Conservation (phyloP, 92 coral and sea anemone species). For the Parazoanthus darwini region DNA sequence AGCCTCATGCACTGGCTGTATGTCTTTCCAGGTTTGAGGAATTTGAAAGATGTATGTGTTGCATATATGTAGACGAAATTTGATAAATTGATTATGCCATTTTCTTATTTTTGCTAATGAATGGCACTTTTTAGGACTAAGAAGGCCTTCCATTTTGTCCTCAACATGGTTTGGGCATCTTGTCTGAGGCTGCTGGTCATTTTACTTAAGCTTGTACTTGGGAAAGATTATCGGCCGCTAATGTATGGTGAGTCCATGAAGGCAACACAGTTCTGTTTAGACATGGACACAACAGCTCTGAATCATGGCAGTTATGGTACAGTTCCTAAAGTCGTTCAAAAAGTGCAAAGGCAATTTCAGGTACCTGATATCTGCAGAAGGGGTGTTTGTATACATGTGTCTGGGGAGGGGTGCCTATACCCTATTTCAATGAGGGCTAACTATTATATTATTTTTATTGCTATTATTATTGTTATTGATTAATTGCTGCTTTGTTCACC, state of each 20-base stretch:
- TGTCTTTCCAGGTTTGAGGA: too few relatives aligned
- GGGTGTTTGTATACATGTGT: neutral
- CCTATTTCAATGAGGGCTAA: too few relatives aligned
- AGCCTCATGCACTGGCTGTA: too few relatives aligned
- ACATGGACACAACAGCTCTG: slow-evolving; percentile 40
- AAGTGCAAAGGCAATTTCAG: slow-evolving; percentile 56
- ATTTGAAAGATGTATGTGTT: too few relatives aligned
- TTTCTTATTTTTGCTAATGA: neutral
- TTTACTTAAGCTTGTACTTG: slow-evolving; percentile 54
- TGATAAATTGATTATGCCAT: neutral
- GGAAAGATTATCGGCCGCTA: slow-evolving; percentile 66
- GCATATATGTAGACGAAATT: too few relatives aligned
- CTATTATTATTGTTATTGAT: too few relatives aligned
- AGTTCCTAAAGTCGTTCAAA: slow-evolving; percentile 61
- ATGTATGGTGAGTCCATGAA: slow-evolving; percentile 65
- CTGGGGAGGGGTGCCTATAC: too few relatives aligned
- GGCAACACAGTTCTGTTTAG: slow-evolving; percentile 57
- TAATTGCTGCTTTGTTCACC: too few relatives aligned
- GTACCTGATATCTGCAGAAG: slow-evolving; percentile 18
- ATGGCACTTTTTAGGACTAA: neutral
- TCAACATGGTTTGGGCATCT: slow-evolving; percentile 24
- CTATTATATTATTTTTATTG: too few relatives aligned
- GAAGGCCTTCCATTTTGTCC: neutral
- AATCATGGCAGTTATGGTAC: slow-evolving; percentile 84
- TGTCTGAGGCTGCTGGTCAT: neutral